Percentiles rank a stretch among this genome's conserved stretches.
Conservation (phyloP, 2,888 invertebrate genomes). For the Acrobasis repandana region DNA sequence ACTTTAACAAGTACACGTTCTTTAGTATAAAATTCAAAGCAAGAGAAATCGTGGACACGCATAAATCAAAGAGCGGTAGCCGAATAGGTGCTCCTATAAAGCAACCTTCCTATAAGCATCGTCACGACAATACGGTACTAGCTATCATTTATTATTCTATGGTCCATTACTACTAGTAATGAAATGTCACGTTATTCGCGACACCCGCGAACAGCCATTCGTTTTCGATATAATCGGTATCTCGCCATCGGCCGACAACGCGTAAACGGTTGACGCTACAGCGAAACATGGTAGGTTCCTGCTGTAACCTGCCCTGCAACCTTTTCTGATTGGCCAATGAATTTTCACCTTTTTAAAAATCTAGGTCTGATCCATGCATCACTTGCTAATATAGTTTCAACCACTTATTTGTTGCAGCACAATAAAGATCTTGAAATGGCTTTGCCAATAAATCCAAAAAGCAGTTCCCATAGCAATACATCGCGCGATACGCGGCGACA, state of each 20-base stretch:
- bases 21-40: background rate
- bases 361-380: no score
- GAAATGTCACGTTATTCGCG: background rate
- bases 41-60: background rate
- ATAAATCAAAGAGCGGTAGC: background rate
- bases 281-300: background rate
- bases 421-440: no score
- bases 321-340: no score
- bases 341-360: no score
- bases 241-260: background rate
- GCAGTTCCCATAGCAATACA: no score
- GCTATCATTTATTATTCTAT: no score
- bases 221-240: background rate
- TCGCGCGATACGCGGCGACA: no score
- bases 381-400: no score
- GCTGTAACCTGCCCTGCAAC: background rate
- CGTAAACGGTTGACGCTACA: background rate
- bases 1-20: no score
- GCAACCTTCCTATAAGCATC: background rate
- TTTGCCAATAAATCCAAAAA: no score
- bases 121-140: background rate
- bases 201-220: constrained; percentile 1
- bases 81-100: background rate
- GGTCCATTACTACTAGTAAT: background rate
- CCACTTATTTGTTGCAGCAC: no score